phyloP scores from a whole-genome alignment of 2,888 invertebrate genomes.

The Argyresthia goedartella region DNA sequence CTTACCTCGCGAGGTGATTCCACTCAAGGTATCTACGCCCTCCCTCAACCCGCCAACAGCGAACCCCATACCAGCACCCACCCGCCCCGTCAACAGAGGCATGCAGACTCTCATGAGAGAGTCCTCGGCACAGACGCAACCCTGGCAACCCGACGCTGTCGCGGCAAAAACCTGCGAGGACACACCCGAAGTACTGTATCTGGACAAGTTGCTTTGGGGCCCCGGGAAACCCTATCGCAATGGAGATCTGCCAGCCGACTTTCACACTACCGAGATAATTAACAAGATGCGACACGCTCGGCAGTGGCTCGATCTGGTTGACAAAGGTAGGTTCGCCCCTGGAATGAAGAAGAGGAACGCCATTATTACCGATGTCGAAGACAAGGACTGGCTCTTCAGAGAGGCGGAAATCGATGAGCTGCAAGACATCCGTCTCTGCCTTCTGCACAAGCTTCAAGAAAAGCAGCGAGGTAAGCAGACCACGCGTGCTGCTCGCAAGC shows the following conservation, averaged over 20 bases:
- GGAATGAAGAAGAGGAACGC: constrained; percentile 71
- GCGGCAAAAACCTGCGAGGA: constrained; percentile 33
- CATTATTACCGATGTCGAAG: constrained; percentile 84
- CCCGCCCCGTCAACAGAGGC: constrained; percentile 43
- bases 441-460: constrained; percentile 75
- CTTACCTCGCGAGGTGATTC: constrained; percentile 27
- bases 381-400: constrained; percentile 85
- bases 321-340: constrained; percentile 32
- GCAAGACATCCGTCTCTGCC: constrained; percentile 75
- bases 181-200: constrained; percentile 75
- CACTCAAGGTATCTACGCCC: constrained; percentile 25
- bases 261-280: constrained; percentile 58
- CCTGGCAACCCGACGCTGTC: constrained; percentile 76
- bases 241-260: constrained; percentile 55
- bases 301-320: constrained; percentile 42
- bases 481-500: constrained; percentile 47
- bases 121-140: constrained; percentile 81
- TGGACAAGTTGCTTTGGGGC: constrained; percentile 74
- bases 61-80: constrained; percentile 6
- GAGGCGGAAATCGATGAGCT: constrained; percentile 84
- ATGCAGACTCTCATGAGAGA: constrained; percentile 78
- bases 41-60: constrained; percentile 41
- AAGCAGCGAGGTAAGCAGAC: constrained; percentile 60
- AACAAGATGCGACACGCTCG: constrained; percentile 61
- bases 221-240: constrained; percentile 41